A percentile compares a stretch with the other conserved stretches of the same genome.
These are phyloP conservation scores for Columbina picui DNA, from an alignment of 2,113 vertebrate genomes.

Conservation along the genomic window DNA sequence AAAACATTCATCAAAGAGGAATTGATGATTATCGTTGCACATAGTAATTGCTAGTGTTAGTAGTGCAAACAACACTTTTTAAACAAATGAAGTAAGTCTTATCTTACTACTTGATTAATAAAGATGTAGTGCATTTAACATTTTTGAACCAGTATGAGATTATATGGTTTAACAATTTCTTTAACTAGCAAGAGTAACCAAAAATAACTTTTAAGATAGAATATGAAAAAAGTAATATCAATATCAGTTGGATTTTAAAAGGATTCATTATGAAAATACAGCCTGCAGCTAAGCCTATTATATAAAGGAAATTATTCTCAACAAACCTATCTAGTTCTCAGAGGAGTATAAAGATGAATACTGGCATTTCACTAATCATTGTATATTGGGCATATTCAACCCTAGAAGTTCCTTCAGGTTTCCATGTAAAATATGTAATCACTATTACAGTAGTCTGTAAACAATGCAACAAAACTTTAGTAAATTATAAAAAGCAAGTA, in stretches of 20 bases:
- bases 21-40: not conserved
- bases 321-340: not conserved
- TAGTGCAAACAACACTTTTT: not conserved
- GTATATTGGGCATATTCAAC: not conserved
- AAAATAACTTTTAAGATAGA: not conserved
- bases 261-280: conserved; percentile 49
- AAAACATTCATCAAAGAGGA: not conserved
- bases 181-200: not conserved
- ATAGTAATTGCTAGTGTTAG: not conserved
- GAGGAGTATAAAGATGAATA: not conserved
- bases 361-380: not conserved
- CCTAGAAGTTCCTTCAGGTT: not conserved
- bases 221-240: conserved; percentile 8
- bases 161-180: not conserved
- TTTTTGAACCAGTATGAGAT: not conserved
- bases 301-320: conserved; percentile 45
- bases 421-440: not conserved
- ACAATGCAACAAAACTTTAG: not conserved
- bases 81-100: conserved; percentile 1
- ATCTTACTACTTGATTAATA: not conserved
- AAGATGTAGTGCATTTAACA: not conserved
- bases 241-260: not conserved
- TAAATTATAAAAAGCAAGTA: not conserved
- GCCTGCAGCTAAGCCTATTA: conserved; percentile 8
- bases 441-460: not conserved